Conservation (phyloP, 1,140 invertebrate genomes). For the Lepidurus packardi region DNA sequence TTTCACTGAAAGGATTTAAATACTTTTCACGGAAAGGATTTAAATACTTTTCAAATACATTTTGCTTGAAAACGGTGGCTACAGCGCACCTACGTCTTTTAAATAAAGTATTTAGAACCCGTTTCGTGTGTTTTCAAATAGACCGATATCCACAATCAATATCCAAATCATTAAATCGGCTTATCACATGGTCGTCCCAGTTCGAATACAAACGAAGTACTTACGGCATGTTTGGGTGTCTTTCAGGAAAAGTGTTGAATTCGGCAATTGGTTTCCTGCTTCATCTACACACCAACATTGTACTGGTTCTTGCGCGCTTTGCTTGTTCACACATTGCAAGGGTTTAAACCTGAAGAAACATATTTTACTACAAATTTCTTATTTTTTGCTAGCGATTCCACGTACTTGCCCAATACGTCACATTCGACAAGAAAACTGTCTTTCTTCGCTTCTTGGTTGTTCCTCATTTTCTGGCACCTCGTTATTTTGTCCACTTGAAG, state of each 20-base stretch:
- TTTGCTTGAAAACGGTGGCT: background rate
- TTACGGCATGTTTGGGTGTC: conserved; percentile 55
- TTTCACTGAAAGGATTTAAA: no score
- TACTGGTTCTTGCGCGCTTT: conserved; percentile 31
- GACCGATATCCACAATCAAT: no score
- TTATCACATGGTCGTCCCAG: no score
- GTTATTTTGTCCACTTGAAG: conserved; percentile 43
- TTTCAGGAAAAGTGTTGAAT: conserved; percentile 57
- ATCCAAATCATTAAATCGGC: no score
- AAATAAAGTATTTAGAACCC: no score
- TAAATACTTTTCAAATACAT: background rate
- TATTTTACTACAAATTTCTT: conserved; percentile 41
- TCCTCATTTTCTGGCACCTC: conserved; percentile 55
- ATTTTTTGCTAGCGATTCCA: background rate
- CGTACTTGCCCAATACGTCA: conserved; percentile 52
- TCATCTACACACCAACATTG: conserved; percentile 80
- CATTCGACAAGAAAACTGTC: conserved; percentile 55
- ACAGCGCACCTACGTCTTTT: background rate
- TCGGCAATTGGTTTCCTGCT: conserved; percentile 66
- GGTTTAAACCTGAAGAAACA: conserved; percentile 54
- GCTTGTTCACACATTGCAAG: conserved; percentile 60
- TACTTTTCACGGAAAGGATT: background rate
- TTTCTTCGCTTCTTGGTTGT: conserved; percentile 37
- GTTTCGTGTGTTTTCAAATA: no score
- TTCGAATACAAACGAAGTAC: background rate